phyloP scores from a whole-genome alignment of 2,888 invertebrate genomes.

The Troglohyphantes excavatus region DNA sequence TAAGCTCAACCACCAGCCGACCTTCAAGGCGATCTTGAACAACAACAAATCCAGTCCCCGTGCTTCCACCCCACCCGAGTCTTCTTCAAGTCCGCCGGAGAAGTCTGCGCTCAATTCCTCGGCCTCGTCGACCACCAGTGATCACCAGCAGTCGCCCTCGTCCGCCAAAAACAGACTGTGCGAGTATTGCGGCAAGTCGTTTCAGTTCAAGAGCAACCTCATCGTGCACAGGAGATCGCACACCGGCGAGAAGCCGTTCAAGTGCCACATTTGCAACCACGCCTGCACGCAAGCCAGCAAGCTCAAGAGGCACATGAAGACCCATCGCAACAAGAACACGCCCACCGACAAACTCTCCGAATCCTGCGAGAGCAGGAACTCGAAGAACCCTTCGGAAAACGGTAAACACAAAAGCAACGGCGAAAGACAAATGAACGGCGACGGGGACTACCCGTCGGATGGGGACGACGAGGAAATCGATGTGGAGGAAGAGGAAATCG shows the following conservation, averaged over 20 bases:
- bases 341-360: slow-evolving; percentile 26
- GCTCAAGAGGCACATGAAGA: slow-evolving; percentile 95
- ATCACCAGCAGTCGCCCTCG: slow-evolving; percentile 81
- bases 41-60: slow-evolving; percentile 73
- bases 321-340: slow-evolving; percentile 85
- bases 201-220: slow-evolving; percentile 95
- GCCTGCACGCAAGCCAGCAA: slow-evolving; percentile 94
- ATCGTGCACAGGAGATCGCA: slow-evolving; percentile 93
- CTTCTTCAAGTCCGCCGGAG: slow-evolving; percentile 57
- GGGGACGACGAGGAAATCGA: slow-evolving; percentile 85
- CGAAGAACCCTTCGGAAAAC: slow-evolving; percentile 19
- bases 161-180: slow-evolving; percentile 85
- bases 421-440: slow-evolving; percentile 80
- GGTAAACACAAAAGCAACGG: slow-evolving; percentile 61
- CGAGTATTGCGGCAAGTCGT: slow-evolving; percentile 96
- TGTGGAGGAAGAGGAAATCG: slow-evolving; percentile 89
- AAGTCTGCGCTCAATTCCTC: slow-evolving; percentile 82
- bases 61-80: slow-evolving; percentile 77
- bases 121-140: slow-evolving; percentile 87
- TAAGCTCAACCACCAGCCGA: slow-evolving; percentile 86
- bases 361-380: background rate
- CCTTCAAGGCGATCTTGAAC: slow-evolving; percentile 68
- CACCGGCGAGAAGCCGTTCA: slow-evolving; percentile 91
- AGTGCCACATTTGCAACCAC: slow-evolving; percentile 95
- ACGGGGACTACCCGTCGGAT: slow-evolving; percentile 83